A percentile compares a stretch with the other conserved stretches of the same genome.
These are phyloP conservation scores for Phacellophora camtschatica DNA, from an alignment of 30 jellyfish, hydroid and myxozoan genomes.

Conservation along the genomic window DNA sequence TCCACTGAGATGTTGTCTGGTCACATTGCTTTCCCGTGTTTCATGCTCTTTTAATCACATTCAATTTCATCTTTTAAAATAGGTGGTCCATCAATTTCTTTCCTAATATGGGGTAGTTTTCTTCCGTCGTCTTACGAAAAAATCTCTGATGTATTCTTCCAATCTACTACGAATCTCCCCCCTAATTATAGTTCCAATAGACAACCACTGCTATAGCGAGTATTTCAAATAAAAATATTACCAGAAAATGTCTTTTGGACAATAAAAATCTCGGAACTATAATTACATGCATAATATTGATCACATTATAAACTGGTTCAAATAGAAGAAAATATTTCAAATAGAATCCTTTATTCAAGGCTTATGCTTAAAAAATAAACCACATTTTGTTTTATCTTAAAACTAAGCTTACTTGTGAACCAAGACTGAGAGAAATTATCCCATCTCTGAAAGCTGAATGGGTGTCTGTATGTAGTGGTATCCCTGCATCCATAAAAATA, in stretches of 20 bases:
- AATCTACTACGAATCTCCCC: slow-evolving; percentile 3
- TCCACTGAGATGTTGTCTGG: slow-evolving; percentile 10
- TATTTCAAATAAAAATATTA: too few species aligned
- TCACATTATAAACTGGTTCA: too few species aligned
- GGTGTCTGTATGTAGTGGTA: slow-evolving; percentile 96
- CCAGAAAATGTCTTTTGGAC: too few species aligned
- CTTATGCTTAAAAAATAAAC: background rate
- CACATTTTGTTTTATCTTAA: background rate
- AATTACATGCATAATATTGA: too few species aligned
- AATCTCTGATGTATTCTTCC: background rate
- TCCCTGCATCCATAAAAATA: slow-evolving; percentile 71
- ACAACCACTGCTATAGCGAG: too few species aligned
- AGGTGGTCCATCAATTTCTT: slow-evolving; percentile 6
- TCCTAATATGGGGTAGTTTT: background rate
- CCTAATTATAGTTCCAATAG: background rate
- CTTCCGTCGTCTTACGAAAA: background rate
- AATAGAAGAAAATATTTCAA: background rate
- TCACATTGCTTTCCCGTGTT: background rate
- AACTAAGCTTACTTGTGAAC: slow-evolving; percentile 72
- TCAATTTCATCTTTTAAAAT: background rate
- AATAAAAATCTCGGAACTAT: too few species aligned
- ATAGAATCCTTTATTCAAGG: background rate
- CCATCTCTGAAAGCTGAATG: slow-evolving; percentile 99
- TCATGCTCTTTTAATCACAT: background rate
- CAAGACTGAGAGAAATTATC: slow-evolving; percentile 80